Evolutionary conservation across 2,113 vertebrate genomes (phyloP), one percentile per base, ranked within the genome.

Genomic region (Cyrtonyx montezumae): DNA sequence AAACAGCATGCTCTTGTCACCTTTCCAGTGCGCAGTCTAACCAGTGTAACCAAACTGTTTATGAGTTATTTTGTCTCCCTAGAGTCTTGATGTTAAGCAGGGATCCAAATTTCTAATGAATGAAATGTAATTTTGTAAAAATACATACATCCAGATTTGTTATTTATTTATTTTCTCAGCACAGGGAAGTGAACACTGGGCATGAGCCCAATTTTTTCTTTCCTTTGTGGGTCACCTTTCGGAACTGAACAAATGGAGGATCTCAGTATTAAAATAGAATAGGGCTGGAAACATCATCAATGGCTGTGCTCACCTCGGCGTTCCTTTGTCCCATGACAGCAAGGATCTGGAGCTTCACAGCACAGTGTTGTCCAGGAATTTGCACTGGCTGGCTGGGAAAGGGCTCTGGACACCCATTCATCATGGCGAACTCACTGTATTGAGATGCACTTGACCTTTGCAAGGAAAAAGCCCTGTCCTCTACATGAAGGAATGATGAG

Each of bases 241-340:
- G 62, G 91, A 83, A 55, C 0, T 70, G 81, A 93, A 93, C 84
- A 95, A 96, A 92, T 74, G 63, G 84, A 95, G 81, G 81, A 95
- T 94, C 89, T 94, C 59, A 67, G 25, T 76, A 59, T 87, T 87
- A 87, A 94, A 96, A 94, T 77, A 95, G 87, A 76, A 59, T 56
- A 55, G 13, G 51, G 63, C 91, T 95, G 91, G 92, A 96, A 96
- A 96, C 63, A 82, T 85, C 93, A 95, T 92, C 91, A 94, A 78
- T 0, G 9, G 18, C 61, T 79, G 67, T 71, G 49, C 62, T 86
- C 49, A 51, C 49, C 67, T 75, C 87, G 78, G 67, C 45, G 20
- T 16, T 53, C 21, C 66, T 93, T 84, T 0, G 9, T 23, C 55
- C 49, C 14, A 62, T 26, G 66, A 68, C 0, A 0, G 43, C 30